Evolutionary conservation across 1,140 invertebrate species (phyloP), one percentile per base, ranked within the genome.

Genomic region (Lordiphosa collinella): DNA sequence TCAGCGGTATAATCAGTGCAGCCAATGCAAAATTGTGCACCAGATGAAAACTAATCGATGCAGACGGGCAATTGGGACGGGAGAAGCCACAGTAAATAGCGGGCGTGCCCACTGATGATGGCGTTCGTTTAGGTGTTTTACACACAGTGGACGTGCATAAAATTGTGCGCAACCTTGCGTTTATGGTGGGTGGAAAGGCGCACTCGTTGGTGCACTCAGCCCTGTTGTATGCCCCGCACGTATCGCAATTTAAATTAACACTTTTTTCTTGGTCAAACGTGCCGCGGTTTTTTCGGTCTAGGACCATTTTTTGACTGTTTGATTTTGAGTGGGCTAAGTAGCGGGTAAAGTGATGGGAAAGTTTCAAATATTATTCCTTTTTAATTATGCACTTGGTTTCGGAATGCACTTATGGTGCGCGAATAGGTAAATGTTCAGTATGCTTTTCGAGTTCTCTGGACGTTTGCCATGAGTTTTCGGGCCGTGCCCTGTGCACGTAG

Each of bases 21-120:
- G 58, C 54, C 76, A 84, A 76, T 82, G 67, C 78, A 69, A 76
- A 82, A 82, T 68, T 68, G 78, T 57, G 58, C 66, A 52, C 66
- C 75, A 82, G 78, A 84, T 82, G 78, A 84, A 82, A 82, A 84
- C 78, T 82, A 82, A 82, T 82, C 78, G 78, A 82, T 82, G 72
- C 59, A 47, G 52, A 55, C 36, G 59, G 50, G 69, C 49, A 6
- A 37, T 35, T n/a, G n/a, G 13, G n/a, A 16, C n/a, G 18, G 31
- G 2, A 18, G 14, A 38, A 40, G 25, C 55, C 61, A 58, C 59
- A 38, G 50, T 58, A 61, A 46, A 48, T 50, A 62, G 57, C 46
- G 58, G 47, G 53, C 32, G 40, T 25, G 49, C 14, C 14, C 32
- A 49, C 32, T 49, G 63, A 55, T 56, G 70, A 51, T 65, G 75